Evolutionary conservation across 2,797 vertebrate genomes (phyloP), one percentile per base, ranked within the genome.

Genomic region (Phrynocephalus guinanensis): DNA sequence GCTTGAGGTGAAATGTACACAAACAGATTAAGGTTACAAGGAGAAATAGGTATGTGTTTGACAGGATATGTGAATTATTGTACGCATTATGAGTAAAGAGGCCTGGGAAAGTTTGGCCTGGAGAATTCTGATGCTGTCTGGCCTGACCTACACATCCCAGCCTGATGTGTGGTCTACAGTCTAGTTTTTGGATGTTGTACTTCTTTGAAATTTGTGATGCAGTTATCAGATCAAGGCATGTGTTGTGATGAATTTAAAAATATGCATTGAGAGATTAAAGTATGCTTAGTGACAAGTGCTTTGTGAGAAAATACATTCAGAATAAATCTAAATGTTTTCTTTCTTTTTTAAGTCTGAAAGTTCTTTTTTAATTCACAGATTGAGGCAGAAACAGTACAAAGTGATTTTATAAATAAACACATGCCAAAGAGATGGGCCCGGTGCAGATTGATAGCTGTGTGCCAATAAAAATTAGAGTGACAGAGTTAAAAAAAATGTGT

Each of bases 1-100:
- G 52, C 68, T 88, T 67, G 26, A 18, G 13, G 50, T 30, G 86
- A 94, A 75, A 91, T 24, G 44, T 7, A 73, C 0, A 80, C 50
- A 83, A 78, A 24, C 11, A 0, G 3, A 6, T 52, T 63, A 83
- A 44, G 78, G 75, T 79, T 24, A 20, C 44, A 2, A 66, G 72
- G 84, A 91, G 16, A 82, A 79, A 80, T 0, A 87, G 52, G 52
- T 50, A 26, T 0, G 1, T 38, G 6, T 81, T 82, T 93, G 77
- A 83, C 2, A 5, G 67, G 83, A 15, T 3, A 26, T 6, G 7
- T 38, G 70, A 11, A 79, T 3, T 33, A 11, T 72, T 88, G 18
- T 67, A 84, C 15, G 66, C 3, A 28, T 83, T 76, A 78, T 63
- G 2, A 67, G 88, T 87, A 66, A 48, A 26, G 56, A 11, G 18